These are phyloP conservation scores for Anneissia japonica DNA, from an alignment of 35 echinoderm and acorn worm genomes.

Conservation along the genomic window DNA sequence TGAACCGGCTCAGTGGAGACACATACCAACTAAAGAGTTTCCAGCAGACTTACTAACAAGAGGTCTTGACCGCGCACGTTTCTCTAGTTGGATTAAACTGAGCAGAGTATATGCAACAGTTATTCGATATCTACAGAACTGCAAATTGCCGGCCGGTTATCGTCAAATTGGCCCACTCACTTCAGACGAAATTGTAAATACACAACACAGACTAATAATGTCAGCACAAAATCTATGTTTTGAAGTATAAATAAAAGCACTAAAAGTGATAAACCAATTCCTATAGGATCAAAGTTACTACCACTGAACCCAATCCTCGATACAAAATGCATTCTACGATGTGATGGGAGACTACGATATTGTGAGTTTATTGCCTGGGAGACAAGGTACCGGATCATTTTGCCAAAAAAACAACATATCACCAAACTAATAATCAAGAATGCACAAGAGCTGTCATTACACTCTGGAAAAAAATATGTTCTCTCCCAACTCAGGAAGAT, in stretches of 20 bases:
- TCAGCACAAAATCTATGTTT: constrained; percentile 9
- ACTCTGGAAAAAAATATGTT: constrained; percentile 18
- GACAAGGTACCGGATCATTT: constrained; percentile 9
- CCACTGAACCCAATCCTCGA: too few relatives aligned
- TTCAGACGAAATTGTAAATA: neutral
- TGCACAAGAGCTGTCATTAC: neutral
- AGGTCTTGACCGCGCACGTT: too few relatives aligned
- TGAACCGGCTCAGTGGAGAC: constrained; percentile 8
- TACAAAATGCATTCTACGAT: too few relatives aligned
- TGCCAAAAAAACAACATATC: constrained; percentile 25
- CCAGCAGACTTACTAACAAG: constrained; percentile 18
- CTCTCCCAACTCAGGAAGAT: constrained; percentile 16
- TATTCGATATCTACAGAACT: too few relatives aligned
- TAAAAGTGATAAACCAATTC: too few relatives aligned
- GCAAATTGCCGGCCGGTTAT: too few relatives aligned
- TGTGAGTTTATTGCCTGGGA: neutral
- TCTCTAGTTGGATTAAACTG: too few relatives aligned
- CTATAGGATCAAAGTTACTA: too few relatives aligned
- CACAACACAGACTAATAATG: neutral
- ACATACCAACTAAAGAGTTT: constrained; percentile 15
- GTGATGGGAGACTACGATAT: too few relatives aligned
- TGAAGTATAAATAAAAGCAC: neutral
- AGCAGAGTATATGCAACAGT: too few relatives aligned
- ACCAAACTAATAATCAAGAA: constrained; percentile 20
- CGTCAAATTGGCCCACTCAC: too few relatives aligned